Percentiles rank a stretch among this genome's conserved stretches.
These are phyloP conservation scores for Drymodes brunneopygia DNA, from an alignment of 2,113 vertebrate genomes.

Conservation along the genomic window DNA sequence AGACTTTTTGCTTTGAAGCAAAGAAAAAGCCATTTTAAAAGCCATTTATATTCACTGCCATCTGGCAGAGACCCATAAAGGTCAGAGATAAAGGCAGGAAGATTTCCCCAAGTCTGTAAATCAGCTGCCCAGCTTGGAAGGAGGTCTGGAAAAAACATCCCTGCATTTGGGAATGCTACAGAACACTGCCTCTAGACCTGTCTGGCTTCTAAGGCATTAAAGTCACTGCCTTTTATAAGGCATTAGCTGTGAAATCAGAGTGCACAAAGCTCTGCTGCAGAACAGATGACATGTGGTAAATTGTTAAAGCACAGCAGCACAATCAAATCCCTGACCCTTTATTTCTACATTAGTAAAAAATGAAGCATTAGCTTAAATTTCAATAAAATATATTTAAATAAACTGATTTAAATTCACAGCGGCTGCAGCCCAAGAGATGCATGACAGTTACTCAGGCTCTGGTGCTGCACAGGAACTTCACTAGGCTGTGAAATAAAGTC, in stretches of 20 bases:
- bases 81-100: background rate
- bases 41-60: background rate
- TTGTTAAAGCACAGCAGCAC: background rate
- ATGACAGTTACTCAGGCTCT: background rate
- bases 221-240: background rate
- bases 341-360: background rate
- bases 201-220: background rate
- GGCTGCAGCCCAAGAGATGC: background rate
- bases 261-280: background rate
- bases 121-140: background rate
- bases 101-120: background rate
- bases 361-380: background rate
- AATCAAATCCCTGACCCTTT: background rate
- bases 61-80: background rate
- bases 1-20: background rate
- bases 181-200: background rate
- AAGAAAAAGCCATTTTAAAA: background rate
- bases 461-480: background rate
- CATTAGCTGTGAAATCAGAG: background rate
- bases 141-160: background rate
- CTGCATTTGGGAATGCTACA: background rate
- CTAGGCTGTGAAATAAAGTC: background rate
- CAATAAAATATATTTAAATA: background rate
- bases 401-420: background rate
- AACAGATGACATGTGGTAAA: background rate